Base-by-base conservation (phyloP, 2,113 vertebrate genomes). In the Elephas maximus region DNA sequence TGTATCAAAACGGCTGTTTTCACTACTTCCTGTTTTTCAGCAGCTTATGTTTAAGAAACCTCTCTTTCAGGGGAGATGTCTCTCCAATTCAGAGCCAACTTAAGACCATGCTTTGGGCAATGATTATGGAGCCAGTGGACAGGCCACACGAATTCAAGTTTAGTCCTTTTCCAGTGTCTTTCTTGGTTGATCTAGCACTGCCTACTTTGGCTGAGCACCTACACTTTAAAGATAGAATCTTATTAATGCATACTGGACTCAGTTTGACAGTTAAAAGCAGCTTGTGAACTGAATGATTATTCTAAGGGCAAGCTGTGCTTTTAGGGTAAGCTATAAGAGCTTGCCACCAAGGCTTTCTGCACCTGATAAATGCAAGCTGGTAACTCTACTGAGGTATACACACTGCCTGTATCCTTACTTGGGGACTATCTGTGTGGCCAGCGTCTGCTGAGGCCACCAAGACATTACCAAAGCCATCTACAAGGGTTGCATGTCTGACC, bases 401-500 rank as follows among this genome's bases (percentile, higher is more conserved):
- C 8, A 15, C 7, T 41, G 3, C 28, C 30, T 65, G 48, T 8
- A n/a, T 45, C 65, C 84, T 57, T 60, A 17, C 45, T 67, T 41
- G 62, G 15, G 74, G 93, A 83, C 28, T 65, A 37, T 9, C 26
- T 62, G 14, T 37, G 62, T 63, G 92, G 21, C n/a, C 10, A 17
- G n/a, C 17, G 28, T 81, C 28, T 71, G 73, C 2, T 17, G 65
- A 45, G 63, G 45, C 4, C 37, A 15, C 5, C 0, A 37, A 18
- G 20, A 44, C 44, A 48, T 65, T 30, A 2, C 23, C 2, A 17
- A 86, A 62, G 11, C 17, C 23, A 3, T 77, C 60, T 5, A 7
- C 1, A 6, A 3, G 48, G 8, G 15, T 7, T 65, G 24, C 1
- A 3, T 8, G 1, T 1, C 24, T 28, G 5, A 9, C 20, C 30